Percentiles rank a stretch among this genome's conserved stretches.
phyloP scores from a whole-genome alignment of 2,797 vertebrate genomes.

The Gorsachius magnificus region DNA sequence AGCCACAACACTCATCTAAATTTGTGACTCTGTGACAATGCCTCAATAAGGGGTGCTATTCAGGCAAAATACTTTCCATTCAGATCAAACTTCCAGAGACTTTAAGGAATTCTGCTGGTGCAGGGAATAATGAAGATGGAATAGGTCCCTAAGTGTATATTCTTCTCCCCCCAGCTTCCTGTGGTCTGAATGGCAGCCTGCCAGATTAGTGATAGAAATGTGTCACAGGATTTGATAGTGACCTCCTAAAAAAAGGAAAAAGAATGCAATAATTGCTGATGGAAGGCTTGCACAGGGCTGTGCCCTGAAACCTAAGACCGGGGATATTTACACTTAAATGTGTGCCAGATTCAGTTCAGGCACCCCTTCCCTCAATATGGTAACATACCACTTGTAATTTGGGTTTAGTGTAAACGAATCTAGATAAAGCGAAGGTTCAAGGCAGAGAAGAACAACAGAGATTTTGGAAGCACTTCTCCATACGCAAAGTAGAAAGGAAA shows the following conservation, averaged over 20 bases:
- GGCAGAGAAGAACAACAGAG: background rate
- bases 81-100: constrained; percentile 37
- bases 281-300: background rate
- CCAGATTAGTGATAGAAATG: constrained; percentile 16
- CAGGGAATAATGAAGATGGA: constrained; percentile 46
- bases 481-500: background rate
- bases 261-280: constrained; percentile 16
- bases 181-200: constrained; percentile 52
- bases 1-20: constrained; percentile 57
- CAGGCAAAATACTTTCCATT: constrained; percentile 55
- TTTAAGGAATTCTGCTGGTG: constrained; percentile 40
- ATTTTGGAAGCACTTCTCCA: background rate
- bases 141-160: constrained; percentile 38
- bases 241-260: constrained; percentile 6
- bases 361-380: background rate
- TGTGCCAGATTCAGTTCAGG: background rate
- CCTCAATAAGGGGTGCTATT: constrained; percentile 52
- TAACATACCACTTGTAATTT: background rate
- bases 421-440: background rate
- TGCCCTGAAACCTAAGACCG: background rate
- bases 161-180: constrained; percentile 29
- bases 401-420: background rate
- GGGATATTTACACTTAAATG: background rate
- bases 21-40: constrained; percentile 50
- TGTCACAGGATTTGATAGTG: background rate